Percentiles rank a stretch among this genome's conserved stretches.
Evolutionary conservation across 2,888 invertebrate species (phyloP).

Genomic region (Hydrotaea diabolus): DNA sequence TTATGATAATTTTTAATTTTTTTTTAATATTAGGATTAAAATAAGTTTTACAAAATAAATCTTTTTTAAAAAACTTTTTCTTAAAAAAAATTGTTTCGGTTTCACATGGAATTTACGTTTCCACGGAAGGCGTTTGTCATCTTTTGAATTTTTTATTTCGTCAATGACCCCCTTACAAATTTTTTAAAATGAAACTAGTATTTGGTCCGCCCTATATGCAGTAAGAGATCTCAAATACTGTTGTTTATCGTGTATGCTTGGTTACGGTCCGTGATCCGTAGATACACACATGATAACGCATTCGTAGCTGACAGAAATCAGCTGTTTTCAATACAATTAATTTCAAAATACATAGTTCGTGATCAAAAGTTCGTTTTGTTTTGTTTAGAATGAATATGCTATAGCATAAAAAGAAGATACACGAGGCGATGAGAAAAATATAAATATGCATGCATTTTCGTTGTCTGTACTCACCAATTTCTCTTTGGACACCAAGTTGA

Average conservation of each 20-base stretch:
- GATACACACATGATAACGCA: not conserved
- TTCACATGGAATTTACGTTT: no score
- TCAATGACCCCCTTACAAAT: no score
- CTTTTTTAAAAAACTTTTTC: no score
- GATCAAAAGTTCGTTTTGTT: slow-evolving; percentile 6
- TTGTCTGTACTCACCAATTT: slow-evolving; percentile 76
- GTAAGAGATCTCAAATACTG: not conserved
- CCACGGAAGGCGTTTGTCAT: no score
- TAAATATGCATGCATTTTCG: not conserved
- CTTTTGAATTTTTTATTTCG: no score
- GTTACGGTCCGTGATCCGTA: not conserved
- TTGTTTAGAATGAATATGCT: slow-evolving; percentile 60
- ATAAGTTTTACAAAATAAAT: no score
- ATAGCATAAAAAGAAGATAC: slow-evolving; percentile 27
- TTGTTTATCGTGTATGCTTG: slow-evolving; percentile 22
- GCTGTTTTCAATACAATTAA: slow-evolving; percentile 58
- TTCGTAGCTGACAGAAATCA: slow-evolving; percentile 38
- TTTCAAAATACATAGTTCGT: slow-evolving; percentile 9
- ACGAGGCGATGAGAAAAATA: not conserved
- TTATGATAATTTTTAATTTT: no score
- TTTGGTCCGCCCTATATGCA: no score
- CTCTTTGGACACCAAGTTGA: slow-evolving; percentile 74
- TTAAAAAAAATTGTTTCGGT: no score
- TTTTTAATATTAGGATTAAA: no score
- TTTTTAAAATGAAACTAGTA: no score